Base-by-base conservation (phyloP, 2,888 invertebrate species). In the Rhagium mordax region DNA sequence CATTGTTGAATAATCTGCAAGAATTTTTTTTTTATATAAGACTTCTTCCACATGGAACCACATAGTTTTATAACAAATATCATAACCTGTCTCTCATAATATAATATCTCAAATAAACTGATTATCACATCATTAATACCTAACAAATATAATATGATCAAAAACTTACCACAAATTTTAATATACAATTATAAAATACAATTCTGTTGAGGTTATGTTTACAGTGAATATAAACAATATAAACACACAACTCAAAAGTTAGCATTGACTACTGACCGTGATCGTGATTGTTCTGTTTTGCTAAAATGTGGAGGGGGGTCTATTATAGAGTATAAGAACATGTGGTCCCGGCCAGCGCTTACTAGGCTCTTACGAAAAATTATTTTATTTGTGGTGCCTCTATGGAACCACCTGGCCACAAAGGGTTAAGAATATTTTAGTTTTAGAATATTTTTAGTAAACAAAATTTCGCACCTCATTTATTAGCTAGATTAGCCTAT, bases 1-100 rank as follows among this genome's bases (percentile, higher is more conserved):
- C 64, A 65, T 60, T 21, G 16, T 21, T 65, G 51, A 15, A 51
- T 65, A 49, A 65, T 16, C 51, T 53, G 53, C 53, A 53, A 53
- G 7, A 5, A 53, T 5, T 5, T 18, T 6, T 51, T 51, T 16
- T 51, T 51, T 51, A 51, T 18, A 51, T 51, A 18, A 16, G 7
- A 51, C 16, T 51, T 18, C 3, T 51, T 51, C 18, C 51, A 51
- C 18, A 18, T 18, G 51, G 51, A 51, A 53, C 53, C 53, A 53
- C 21, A 53, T 21, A 53, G 53, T 53, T 53, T 53, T 21, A 7
- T 53, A 21, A 20, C 53, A 53, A 53, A 53, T 53, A 21, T 53
- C 53, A 53, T 53, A 53, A 53, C 20, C 2, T 53, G 21, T 53
- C 21, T 53, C 21, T 21, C n/a, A 21, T 18, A 10, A 51, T 51